These are phyloP conservation scores for Egretta garzetta DNA, from an alignment of 2,113 vertebrate genomes.

Conservation along the genomic window DNA sequence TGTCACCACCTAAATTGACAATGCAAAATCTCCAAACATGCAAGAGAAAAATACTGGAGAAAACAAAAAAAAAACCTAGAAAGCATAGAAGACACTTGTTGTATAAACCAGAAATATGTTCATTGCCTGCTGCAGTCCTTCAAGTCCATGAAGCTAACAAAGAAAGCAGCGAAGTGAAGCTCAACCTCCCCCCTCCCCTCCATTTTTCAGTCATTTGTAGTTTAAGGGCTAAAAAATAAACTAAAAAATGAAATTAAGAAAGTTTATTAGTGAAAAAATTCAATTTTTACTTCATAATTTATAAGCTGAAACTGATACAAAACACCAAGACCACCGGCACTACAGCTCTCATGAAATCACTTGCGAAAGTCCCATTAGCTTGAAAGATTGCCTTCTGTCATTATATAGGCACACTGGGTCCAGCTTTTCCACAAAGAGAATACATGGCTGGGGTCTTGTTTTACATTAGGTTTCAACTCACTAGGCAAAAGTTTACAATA, in stretches of 20 bases:
- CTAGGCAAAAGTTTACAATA: not conserved
- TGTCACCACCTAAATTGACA: not conserved
- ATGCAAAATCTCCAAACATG: not conserved
- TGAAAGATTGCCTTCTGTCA: not conserved
- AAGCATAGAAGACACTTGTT: not conserved
- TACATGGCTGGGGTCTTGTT: not conserved
- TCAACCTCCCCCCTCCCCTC: fast-evolving
- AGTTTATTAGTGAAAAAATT: not conserved
- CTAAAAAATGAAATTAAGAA: not conserved
- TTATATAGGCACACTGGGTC: not conserved
- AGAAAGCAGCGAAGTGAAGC: not conserved
- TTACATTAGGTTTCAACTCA: not conserved
- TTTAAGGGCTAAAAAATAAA: not conserved
- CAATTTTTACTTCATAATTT: not conserved
- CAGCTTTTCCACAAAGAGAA: not conserved
- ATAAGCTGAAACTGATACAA: fast-evolving
- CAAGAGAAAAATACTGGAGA: not conserved
- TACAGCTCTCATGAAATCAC: not conserved
- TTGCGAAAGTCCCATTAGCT: not conserved
- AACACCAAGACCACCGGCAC: not conserved
- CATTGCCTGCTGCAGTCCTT: not conserved
- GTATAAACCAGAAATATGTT: not conserved
- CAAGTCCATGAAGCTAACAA: not conserved
- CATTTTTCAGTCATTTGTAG: not conserved
- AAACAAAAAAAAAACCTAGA: not conserved